These are phyloP conservation scores for Himantopus leucocephalus DNA, from an alignment of 2,113 vertebrate species.

Conservation along the genomic window DNA sequence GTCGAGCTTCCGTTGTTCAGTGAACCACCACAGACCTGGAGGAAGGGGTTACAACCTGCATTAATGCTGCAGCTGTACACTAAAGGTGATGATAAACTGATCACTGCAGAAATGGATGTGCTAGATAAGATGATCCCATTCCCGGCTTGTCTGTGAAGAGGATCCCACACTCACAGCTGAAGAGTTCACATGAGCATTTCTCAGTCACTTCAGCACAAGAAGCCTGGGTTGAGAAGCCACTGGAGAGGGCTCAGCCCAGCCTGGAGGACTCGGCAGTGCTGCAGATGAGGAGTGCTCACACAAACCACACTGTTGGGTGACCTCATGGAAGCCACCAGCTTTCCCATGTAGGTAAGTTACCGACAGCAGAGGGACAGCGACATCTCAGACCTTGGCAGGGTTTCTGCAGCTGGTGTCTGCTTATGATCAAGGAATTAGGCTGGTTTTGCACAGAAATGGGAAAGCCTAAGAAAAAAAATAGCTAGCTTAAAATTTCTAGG, in stretches of 20 bases:
- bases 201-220: neutral
- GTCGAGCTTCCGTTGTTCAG: neutral
- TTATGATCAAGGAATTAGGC: neutral
- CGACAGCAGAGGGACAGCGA: fast-evolving
- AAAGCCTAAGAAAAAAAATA: neutral
- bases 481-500: neutral
- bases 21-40: fast-evolving
- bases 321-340: neutral
- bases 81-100: neutral
- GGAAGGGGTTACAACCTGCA: neutral
- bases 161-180: neutral
- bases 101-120: neutral
- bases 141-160: neutral
- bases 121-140: neutral
- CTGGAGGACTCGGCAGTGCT: too few species aligned
- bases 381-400: neutral
- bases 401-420: neutral
- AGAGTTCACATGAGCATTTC: neutral
- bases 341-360: neutral
- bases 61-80: neutral
- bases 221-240: neutral
- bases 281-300: neutral
- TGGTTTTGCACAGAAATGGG: neutral
- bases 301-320: neutral
- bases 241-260: neutral